phyloP scores from a whole-genome alignment of 2,113 vertebrate species.

The Gymnogyps californianus region DNA sequence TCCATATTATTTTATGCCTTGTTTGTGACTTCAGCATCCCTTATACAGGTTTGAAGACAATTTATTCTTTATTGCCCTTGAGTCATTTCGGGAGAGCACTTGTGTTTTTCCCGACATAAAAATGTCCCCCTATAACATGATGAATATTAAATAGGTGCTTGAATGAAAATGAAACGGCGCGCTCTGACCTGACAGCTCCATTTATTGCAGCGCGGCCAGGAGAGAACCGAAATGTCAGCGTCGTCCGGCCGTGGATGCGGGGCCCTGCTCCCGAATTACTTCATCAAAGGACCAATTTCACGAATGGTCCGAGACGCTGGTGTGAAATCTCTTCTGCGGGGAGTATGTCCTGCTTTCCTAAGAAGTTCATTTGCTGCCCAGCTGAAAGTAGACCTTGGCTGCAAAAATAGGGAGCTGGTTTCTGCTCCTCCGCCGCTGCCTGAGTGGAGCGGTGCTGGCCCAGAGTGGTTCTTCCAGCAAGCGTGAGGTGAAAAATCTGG shows the following conservation, averaged over 20 bases:
- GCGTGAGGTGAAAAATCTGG: not conserved
- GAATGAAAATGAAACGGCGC: constrained; percentile 26
- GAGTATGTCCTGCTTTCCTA: not conserved
- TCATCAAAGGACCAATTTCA: not conserved
- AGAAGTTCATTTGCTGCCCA: not conserved
- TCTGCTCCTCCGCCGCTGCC: fast-evolving
- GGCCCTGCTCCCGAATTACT: not conserved
- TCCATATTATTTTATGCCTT: constrained; percentile 68
- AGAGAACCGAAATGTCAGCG: not conserved
- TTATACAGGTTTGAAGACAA: constrained; percentile 68
- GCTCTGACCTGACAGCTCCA: not conserved
- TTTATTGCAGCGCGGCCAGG: not conserved
- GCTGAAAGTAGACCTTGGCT: not conserved
- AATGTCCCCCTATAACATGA: constrained; percentile 30
- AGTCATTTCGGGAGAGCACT: constrained; percentile 68
- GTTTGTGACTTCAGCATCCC: constrained; percentile 64
- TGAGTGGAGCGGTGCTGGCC: fast-evolving
- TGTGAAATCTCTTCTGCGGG: not conserved
- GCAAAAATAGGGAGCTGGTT: fast-evolving
- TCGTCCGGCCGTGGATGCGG: not conserved
- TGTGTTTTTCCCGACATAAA: constrained; percentile 61
- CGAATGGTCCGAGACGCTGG: not conserved
- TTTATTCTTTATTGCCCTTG: constrained; percentile 69
- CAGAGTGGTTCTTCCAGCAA: not conserved
- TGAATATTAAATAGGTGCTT: constrained; percentile 67